Percentiles rank a stretch among this genome's conserved stretches.
These are phyloP conservation scores for Euphonia xanthogaster DNA, from an alignment of 2,797 vertebrate species.

Conservation along the genomic window DNA sequence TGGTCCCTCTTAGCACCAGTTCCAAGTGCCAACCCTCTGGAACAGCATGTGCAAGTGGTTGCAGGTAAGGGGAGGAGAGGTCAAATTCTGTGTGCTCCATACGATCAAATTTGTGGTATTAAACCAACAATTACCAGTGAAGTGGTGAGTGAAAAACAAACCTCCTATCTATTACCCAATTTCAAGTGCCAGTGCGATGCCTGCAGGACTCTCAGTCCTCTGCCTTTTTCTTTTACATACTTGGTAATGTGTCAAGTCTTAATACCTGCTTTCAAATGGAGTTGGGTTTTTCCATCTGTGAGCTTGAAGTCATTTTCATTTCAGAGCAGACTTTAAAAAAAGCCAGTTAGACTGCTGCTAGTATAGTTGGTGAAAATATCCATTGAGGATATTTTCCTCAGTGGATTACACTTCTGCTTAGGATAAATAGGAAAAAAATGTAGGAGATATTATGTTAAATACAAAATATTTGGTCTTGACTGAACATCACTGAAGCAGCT, in stretches of 20 bases:
- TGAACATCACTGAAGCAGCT: conserved; percentile 23
- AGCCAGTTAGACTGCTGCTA: not conserved
- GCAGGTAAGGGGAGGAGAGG: conserved; percentile 31
- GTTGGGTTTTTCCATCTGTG: conserved; percentile 15
- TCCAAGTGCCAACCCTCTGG: conserved; percentile 11
- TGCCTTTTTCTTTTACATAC: not conserved
- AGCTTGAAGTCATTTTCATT: not conserved
- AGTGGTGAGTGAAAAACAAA: conserved; percentile 50
- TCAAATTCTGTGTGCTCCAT: not conserved
- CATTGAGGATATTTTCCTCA: not conserved
- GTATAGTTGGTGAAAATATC: not conserved
- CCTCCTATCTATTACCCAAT: conserved; percentile 46
- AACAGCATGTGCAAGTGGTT: conserved; percentile 17
- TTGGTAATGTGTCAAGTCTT: conserved; percentile 24
- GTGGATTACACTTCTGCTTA: not conserved
- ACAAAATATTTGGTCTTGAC: conserved; percentile 55
- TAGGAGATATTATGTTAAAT: conserved; percentile 19
- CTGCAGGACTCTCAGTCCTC: not conserved
- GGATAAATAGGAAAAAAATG: not conserved
- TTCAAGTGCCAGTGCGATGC: not conserved
- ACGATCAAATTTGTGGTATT: conserved; percentile 36
- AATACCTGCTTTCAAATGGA: conserved; percentile 9
- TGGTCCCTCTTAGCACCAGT: conserved; percentile 30
- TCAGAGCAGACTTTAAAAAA: not conserved
- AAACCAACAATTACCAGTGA: conserved; percentile 41